Evolutionary conservation across 1,140 invertebrate species (phyloP).

Genomic region (Chironomus striatipennis): DNA sequence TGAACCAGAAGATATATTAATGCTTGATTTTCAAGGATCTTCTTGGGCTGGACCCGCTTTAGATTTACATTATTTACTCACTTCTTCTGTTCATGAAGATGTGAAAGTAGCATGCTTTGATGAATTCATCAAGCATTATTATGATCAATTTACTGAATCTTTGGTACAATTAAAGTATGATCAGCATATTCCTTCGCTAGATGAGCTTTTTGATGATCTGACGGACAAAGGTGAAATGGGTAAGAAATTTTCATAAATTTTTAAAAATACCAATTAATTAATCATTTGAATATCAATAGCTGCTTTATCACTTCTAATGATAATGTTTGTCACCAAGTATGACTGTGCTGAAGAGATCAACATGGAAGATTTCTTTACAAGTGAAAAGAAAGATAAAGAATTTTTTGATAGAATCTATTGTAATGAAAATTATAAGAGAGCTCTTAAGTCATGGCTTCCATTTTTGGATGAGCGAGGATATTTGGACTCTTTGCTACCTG

Average conservation of each 20-base stretch:
- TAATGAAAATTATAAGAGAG: neutral
- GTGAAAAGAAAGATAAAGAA: neutral
- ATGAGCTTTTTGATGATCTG: neutral
- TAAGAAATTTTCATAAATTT: neutral
- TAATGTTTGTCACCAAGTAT: neutral
- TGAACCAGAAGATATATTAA: constrained; percentile 33
- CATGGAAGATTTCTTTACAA: neutral
- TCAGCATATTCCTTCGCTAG: neutral
- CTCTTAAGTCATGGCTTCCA: too few relatives aligned
- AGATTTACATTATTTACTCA: neutral
- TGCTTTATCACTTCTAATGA: neutral
- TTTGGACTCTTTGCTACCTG: neutral
- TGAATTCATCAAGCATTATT: neutral
- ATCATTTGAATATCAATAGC: too few relatives aligned
- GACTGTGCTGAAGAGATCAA: neutral
- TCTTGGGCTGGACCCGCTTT: neutral
- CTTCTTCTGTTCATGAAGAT: neutral
- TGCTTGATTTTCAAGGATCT: neutral
- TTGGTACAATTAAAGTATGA: neutral
- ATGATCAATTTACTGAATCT: neutral
- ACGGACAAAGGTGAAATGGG: neutral
- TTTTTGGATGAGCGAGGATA: too few relatives aligned
- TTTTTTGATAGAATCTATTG: neutral
- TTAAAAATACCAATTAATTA: too few relatives aligned
- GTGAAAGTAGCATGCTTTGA: neutral